Evolutionary conservation across 1,140 invertebrate genomes (phyloP), one percentile per base, ranked within the genome.

Genomic region (Caenorhabditis latens): DNA sequence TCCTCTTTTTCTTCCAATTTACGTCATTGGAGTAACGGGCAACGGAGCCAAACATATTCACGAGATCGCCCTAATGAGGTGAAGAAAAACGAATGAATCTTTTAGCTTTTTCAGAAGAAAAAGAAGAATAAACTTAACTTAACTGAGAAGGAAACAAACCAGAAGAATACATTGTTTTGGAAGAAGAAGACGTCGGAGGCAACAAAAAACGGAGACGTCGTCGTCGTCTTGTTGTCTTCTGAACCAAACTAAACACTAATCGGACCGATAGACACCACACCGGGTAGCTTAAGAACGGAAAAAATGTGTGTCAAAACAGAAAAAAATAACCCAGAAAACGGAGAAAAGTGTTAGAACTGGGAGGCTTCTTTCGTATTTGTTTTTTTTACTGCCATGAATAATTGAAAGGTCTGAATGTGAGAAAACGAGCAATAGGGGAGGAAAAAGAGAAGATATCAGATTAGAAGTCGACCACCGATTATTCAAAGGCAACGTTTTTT

Each of bases 381-480:
- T 11, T 8, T 16, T 53, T 53, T 53, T 53, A 53, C 11, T 19
- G 24, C 19, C 11, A 71, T 71, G 67, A 71, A 71, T 71, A 71
- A 71, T 71, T 71, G 67, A 71, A 71, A 71, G 67, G 67, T 71
- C 67, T 43, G 9, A 43, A 14, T 7, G 19, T 6, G 46, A 32
- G 19, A 71, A 65, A 19, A 65, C 9, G 32, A 32, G 46, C 14
- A 46, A 32, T 9, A 71, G 46, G 24, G 19, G 19, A n/a, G 16
- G 46, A 71, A 71, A 16, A 21, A 8, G 13, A 71, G 46, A 79
- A 79, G 71, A 79, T 79, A 79, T 79, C 71, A 79, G 71, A 79
- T 79, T 79, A 79, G 46, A 79, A 79, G 53, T 50, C 71, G 71
- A 79, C 46, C 63, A 67, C 63, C 24, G 63, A 67, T 67, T 67